These are phyloP conservation scores for Caenorhabditis brenneri DNA, from an alignment of 1,140 invertebrate genomes.

Conservation along the genomic window DNA sequence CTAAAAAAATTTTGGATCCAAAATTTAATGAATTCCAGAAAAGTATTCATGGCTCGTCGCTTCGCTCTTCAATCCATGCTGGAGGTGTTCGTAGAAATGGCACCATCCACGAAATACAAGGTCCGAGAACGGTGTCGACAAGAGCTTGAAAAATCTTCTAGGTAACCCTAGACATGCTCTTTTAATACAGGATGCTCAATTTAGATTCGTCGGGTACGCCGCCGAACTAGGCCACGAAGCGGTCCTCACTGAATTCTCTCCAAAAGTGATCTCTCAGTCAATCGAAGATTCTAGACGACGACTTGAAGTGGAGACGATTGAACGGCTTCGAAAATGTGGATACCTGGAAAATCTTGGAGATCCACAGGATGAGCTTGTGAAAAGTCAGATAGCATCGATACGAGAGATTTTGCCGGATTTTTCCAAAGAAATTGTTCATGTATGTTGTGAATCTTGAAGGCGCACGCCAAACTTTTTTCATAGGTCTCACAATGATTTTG, in stretches of 20 bases:
- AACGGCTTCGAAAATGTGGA: neutral
- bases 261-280: neutral
- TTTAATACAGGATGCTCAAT: too few species aligned
- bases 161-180: neutral
- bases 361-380: neutral
- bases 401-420: slow-evolving; percentile 10
- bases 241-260: neutral
- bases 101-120: neutral
- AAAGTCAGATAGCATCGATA: neutral
- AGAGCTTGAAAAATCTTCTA: neutral
- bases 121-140: neutral
- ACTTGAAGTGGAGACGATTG: slow-evolving; percentile 9
- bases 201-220: slow-evolving; percentile 21
- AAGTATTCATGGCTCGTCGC: slow-evolving; percentile 9
- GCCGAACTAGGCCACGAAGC: neutral
- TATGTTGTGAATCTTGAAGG: too few species aligned
- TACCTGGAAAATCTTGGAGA: neutral
- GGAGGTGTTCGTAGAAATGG: slow-evolving; percentile 13
- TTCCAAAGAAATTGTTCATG: neutral
- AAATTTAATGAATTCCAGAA: neutral
- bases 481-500: too few species aligned
- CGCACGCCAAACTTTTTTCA: too few species aligned
- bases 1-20: neutral
- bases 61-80: neutral
- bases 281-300: neutral